phyloP scores from a whole-genome alignment of 1,140 invertebrate species.

The Saccostrea echinata region DNA sequence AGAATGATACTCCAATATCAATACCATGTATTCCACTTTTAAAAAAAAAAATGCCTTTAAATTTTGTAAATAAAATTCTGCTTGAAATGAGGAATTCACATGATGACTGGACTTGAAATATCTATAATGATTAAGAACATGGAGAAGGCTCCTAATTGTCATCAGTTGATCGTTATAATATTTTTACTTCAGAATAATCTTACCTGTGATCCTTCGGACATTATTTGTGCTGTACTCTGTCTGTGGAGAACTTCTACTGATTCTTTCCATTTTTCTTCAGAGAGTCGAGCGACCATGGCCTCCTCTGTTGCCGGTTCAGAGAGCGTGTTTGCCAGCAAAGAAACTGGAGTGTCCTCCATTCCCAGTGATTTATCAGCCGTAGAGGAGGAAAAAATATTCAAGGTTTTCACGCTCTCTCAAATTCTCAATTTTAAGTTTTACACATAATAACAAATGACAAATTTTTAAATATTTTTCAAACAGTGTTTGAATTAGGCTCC shows the following conservation, averaged over 20 bases:
- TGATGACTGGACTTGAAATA: no score
- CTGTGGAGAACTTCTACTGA: not conserved
- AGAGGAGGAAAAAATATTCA: constrained; percentile 70
- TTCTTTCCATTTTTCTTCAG: constrained; percentile 55
- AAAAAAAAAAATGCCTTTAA: no score
- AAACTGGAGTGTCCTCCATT: constrained; percentile 68
- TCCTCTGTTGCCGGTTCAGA: constrained; percentile 72
- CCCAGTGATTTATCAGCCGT: constrained; percentile 60
- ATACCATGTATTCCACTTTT: no score
- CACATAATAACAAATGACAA: not conserved
- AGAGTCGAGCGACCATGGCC: constrained; percentile 68
- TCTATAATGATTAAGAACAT: no score
- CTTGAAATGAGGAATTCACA: no score
- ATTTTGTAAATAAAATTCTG: no score
- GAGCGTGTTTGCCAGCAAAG: constrained; percentile 72
- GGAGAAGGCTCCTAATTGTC: no score
- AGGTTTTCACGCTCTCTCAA: constrained; percentile 48
- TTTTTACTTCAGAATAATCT: no score
- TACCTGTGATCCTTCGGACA: no score
- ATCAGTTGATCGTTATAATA: no score
- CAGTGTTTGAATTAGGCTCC: not conserved
- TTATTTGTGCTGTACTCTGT: no score
- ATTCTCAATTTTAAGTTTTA: not conserved
- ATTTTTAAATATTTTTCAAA: not conserved
- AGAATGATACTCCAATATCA: no score